Percentiles rank a stretch among this genome's conserved stretches.
phyloP scores from a whole-genome alignment of 2,797 vertebrate species.

The Scolopax rusticola region DNA sequence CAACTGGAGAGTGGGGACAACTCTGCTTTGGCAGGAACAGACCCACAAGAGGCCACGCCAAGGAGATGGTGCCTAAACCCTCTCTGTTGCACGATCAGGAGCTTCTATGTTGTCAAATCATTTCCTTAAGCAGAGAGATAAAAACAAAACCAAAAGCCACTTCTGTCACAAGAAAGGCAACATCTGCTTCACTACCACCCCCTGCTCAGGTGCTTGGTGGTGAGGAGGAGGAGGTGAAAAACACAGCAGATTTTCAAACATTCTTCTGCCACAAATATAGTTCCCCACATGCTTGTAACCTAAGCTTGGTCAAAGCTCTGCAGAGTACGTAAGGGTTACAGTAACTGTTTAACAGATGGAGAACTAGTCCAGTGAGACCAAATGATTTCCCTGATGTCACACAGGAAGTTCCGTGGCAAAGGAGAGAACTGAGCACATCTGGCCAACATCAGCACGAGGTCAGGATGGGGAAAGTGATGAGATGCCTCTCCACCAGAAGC shows the following conservation, averaged over 20 bases:
- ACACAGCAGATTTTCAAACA: not conserved
- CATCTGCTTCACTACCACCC: fast-evolving
- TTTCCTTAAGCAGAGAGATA: not conserved
- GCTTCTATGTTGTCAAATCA: not conserved
- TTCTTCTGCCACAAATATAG: not conserved
- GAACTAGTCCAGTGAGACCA: not conserved
- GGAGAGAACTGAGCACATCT: not conserved
- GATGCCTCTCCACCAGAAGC: not conserved
- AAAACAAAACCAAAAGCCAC: not conserved
- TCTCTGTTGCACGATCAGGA: not conserved
- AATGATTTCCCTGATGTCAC: not conserved
- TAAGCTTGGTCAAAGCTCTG: not conserved
- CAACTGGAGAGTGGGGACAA: not conserved
- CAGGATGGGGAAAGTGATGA: not conserved
- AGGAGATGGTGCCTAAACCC: not conserved
- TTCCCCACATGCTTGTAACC: not conserved
- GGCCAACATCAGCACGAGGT: not conserved
- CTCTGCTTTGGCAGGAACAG: not conserved
- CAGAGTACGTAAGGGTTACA: not conserved
- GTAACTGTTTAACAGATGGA: not conserved
- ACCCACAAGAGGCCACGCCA: fast-evolving
- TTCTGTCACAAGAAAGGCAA: not conserved
- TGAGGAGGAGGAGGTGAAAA: not conserved
- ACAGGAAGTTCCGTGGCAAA: not conserved
- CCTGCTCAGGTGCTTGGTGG: not conserved